These are phyloP conservation scores for Lytechinus pictus DNA, from an alignment of 35 echinoderm and acorn worm genomes.

Conservation along the genomic window DNA sequence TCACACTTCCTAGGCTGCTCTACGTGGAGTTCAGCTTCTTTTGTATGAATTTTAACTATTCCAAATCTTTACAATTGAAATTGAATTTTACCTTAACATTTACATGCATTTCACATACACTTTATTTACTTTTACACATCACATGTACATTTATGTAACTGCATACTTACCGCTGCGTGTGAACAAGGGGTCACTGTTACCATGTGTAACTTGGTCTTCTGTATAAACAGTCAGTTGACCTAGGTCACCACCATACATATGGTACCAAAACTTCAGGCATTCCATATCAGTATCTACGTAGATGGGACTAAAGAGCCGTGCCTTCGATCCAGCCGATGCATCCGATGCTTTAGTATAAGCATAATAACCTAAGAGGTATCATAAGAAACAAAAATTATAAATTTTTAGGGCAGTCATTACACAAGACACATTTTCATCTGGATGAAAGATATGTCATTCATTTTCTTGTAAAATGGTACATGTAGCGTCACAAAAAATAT, in stretches of 20 bases:
- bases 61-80: too few relatives aligned
- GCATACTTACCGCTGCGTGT: background rate
- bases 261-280: conserved; percentile 93
- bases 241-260: conserved; percentile 81
- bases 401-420: too few relatives aligned
- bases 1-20: too few relatives aligned
- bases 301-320: conserved; percentile 26
- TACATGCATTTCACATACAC: too few relatives aligned
- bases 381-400: background rate
- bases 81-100: too few relatives aligned
- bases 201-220: conserved; percentile 17
- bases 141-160: background rate
- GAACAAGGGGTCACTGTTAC: background rate
- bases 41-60: too few relatives aligned
- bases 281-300: conserved; percentile 34
- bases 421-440: too few relatives aligned
- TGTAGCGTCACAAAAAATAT: too few relatives aligned
- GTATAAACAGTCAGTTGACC: conserved; percentile 63
- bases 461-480: too few relatives aligned
- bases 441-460: too few relatives aligned
- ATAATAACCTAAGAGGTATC: background rate
- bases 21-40: too few relatives aligned
- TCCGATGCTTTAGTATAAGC: background rate
- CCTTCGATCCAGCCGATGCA: background rate
- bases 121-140: background rate